phyloP scores from a whole-genome alignment of 2,888 invertebrate genomes.

The Pecten maximus region DNA sequence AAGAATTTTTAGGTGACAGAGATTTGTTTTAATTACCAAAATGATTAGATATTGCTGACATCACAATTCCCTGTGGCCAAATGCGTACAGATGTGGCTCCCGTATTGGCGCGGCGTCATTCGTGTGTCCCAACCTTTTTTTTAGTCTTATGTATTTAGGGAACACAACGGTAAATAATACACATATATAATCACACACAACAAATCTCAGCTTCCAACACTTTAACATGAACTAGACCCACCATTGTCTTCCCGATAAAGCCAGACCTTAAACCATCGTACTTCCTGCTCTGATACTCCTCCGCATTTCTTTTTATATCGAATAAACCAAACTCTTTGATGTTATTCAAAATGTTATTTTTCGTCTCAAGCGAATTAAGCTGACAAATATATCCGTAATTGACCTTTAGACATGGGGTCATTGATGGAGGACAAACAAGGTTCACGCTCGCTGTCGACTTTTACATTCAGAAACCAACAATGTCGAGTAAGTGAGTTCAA shows the following conservation, averaged over 20 bases:
- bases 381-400: not conserved
- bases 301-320: not conserved
- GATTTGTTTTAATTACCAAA: not conserved
- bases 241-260: not conserved
- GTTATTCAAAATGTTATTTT: not conserved
- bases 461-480: not conserved
- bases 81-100: not conserved
- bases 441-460: not conserved
- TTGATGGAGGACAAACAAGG: not conserved
- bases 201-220: not conserved
- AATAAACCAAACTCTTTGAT: not conserved
- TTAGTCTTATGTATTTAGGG: not conserved
- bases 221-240: not conserved
- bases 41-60: not conserved
- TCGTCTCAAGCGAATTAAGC: not conserved
- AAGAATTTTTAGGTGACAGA: not conserved
- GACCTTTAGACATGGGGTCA: not conserved
- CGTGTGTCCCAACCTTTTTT: not conserved
- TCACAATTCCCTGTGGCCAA: not conserved
- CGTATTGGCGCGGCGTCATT: not conserved
- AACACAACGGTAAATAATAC: conserved; percentile 2
- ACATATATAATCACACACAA: not conserved
- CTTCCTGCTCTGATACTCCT: not conserved
- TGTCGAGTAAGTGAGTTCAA: not conserved
- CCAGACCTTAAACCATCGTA: not conserved